Conservation (phyloP, 2,113 vertebrate species). For the Rhinichthys klamathensis region DNA sequence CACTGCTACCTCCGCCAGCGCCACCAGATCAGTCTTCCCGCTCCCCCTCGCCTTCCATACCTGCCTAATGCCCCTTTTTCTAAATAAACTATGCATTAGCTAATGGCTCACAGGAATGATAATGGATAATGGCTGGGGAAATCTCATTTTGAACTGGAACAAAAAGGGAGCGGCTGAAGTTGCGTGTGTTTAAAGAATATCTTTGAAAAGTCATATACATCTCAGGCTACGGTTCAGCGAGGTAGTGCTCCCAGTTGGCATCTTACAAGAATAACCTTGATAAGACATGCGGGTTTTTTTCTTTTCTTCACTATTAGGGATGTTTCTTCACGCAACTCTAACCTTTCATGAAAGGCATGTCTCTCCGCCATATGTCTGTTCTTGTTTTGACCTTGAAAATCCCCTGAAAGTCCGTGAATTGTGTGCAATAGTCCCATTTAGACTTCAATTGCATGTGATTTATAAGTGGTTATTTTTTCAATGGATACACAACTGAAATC, state of each 20-base stretch:
- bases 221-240: constrained; percentile 13
- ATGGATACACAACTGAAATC: not conserved
- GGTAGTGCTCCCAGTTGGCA: constrained; percentile 28
- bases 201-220: constrained; percentile 30
- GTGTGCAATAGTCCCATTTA: not conserved
- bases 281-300: not conserved
- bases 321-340: constrained; percentile 38
- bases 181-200: constrained; percentile 8
- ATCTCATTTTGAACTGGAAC: constrained; percentile 61
- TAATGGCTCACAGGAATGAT: constrained; percentile 69
- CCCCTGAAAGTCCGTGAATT: constrained; percentile 6
- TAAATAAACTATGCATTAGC: constrained; percentile 78
- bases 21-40: constrained; percentile 76
- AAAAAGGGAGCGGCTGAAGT: constrained; percentile 49
- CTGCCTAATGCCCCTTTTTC: constrained; percentile 76
- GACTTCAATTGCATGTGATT: not conserved
- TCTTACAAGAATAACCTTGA: constrained; percentile 45
- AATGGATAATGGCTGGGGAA: constrained; percentile 66
- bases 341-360: constrained; percentile 39
- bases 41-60: constrained; percentile 63
- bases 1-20: constrained; percentile 72
- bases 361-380: constrained; percentile 26
- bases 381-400: constrained; percentile 32
- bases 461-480: not conserved
- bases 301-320: constrained; percentile 27